Evolutionary conservation across 2,797 vertebrate genomes (phyloP), one percentile per base, ranked within the genome.

Genomic region (Chelonia mydas): DNA sequence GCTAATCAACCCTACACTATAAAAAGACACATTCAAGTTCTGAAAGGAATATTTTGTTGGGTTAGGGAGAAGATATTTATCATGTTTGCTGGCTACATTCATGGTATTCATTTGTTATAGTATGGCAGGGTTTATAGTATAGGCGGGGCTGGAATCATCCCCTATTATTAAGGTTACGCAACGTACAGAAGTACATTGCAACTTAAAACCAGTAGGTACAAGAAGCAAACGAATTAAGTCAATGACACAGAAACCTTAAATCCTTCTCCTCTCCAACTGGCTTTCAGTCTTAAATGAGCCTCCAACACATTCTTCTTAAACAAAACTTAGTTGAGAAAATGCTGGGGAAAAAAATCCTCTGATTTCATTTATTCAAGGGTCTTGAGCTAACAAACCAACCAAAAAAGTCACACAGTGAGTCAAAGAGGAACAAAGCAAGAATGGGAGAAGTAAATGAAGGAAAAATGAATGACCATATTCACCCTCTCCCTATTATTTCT

Each of bases 401-500:
- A 33, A 87, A 77, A 91, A 11, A 17, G 65, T 31, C 31, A 68
- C 2, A 57, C 59, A 91, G 7, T 2, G 77, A 80, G 23, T n/a
- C 2, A 72, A 83, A 72, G 77, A 45, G 3, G 13, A 77, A 28
- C 12, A 77, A 47, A 28, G n/a, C 19, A 86, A 81, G 65, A 51
- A 77, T 49, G 45, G 45, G 45, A 77, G 12, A 57, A 79, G 53
- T 1, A 88, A 27, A 72, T 54, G 74, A 94, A 91, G 81, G 65
- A 86, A 90, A 53, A 3, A n/a, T 53, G 51, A 51, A 72, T 28
- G 33, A 86, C 41, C 57, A 76, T 25, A 49, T 17, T 79, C 81
- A 49, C 13, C 84, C 83, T 54, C 51, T 88, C 90, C 77, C 93
- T 93, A 86, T 31, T 68, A 91, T 81, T 81, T 92, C 86, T 80